phyloP scores from a whole-genome alignment of 2,888 invertebrate species.

The Heteromurus nitidus region DNA sequence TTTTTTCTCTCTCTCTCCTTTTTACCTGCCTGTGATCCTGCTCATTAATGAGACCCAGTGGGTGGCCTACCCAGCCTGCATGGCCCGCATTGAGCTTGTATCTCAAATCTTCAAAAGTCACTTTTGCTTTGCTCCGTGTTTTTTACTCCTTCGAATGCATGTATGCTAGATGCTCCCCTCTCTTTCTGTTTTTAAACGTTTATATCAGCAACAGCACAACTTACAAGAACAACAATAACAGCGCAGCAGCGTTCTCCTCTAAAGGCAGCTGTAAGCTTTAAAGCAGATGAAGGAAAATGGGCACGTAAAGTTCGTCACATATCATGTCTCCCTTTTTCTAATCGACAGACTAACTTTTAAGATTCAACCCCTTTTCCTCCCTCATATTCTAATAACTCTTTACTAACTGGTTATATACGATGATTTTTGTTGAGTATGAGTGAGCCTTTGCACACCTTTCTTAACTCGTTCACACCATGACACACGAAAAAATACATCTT shows the following conservation, averaged over 20 bases:
- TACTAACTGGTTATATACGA: conserved; percentile 47
- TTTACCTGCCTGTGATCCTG: conserved; percentile 47
- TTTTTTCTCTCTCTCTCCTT: conserved; percentile 14
- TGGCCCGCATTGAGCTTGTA: conserved; percentile 49
- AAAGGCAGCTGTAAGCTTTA: conserved; percentile 16
- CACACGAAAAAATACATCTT: conserved; percentile 29
- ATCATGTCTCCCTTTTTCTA: conserved; percentile 40
- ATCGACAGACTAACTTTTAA: conserved; percentile 42
- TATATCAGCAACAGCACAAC: conserved; percentile 12
- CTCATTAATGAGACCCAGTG: conserved; percentile 61
- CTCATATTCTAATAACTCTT: conserved; percentile 20
- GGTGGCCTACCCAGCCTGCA: conserved; percentile 63
- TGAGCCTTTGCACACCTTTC: conserved; percentile 50
- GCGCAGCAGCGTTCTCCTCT: conserved; percentile 6
- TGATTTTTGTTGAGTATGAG: conserved; percentile 39
- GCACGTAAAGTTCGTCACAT: conserved; percentile 39
- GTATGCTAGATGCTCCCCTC: background rate
- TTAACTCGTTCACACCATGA: conserved; percentile 54
- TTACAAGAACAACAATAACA: conserved; percentile 14
- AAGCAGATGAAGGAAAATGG: conserved; percentile 26
- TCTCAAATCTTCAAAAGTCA: conserved; percentile 38
- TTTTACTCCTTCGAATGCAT: background rate
- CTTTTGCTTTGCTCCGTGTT: conserved; percentile 19
- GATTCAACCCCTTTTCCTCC: conserved; percentile 32
- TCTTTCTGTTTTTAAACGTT: conserved; percentile 2